Conservation (phyloP, 2,888 invertebrate genomes). For the Hemicrepidius hirtus region DNA sequence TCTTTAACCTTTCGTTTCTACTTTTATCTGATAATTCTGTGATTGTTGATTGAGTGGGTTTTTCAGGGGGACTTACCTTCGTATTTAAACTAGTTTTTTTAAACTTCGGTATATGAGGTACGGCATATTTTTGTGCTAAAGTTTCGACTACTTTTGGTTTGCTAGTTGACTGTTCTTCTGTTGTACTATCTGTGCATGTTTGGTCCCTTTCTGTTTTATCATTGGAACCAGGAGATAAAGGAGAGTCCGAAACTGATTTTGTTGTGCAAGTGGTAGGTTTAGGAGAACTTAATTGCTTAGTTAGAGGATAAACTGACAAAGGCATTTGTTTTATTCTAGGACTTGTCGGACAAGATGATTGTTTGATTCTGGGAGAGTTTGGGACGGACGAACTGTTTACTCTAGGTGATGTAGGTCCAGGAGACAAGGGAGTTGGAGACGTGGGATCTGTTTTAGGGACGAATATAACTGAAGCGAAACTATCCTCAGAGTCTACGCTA, state of each 20-base stretch:
- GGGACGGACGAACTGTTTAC: conserved; percentile 83
- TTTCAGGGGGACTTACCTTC: conserved; percentile 56
- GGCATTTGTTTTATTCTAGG: conserved; percentile 80
- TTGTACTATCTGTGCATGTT: conserved; percentile 57
- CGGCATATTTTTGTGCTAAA: conserved; percentile 69
- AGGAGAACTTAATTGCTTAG: conserved; percentile 77
- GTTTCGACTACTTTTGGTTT: conserved; percentile 55
- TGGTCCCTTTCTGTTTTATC: conserved; percentile 70
- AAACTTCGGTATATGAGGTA: conserved; percentile 69
- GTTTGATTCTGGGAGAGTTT: conserved; percentile 84
- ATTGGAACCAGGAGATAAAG: conserved; percentile 69
- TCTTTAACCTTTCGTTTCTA: conserved; percentile 79
- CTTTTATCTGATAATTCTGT: conserved; percentile 70
- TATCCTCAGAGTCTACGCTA: conserved; percentile 94
- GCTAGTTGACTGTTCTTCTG: conserved; percentile 44
- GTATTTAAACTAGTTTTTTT: conserved; percentile 64
- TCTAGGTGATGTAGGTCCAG: conserved; percentile 78
- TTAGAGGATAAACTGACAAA: conserved; percentile 74
- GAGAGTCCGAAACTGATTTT: conserved; percentile 57
- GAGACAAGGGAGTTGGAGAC: conserved; percentile 78
- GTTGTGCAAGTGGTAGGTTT: conserved; percentile 70
- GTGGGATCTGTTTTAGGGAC: conserved; percentile 87
- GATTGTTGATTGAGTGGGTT: conserved; percentile 55
- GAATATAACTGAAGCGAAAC: conserved; percentile 94
- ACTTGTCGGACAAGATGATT: conserved; percentile 80